Evolutionary conservation across 2,797 vertebrate species (phyloP), one percentile per base, ranked within the genome.

Genomic region (Selene dorsalis): DNA sequence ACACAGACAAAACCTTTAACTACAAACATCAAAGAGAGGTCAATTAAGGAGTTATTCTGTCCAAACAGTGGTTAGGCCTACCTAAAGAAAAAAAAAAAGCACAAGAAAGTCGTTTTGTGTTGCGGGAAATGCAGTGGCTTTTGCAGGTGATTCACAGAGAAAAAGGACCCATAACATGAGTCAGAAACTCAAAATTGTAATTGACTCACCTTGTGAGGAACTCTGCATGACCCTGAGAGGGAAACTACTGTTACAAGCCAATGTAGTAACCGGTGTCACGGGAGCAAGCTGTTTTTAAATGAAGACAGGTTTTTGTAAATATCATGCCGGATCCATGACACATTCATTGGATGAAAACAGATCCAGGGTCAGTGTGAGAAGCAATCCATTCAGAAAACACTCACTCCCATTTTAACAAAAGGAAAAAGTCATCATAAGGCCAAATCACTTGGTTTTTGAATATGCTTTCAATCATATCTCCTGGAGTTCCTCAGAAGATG

Each of bases 1-100:
- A 60, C 70, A 75, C 88, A 93, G 86, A 87, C 79, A 79, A 89
- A 88, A 80, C 69, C 80, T 86, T 89, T 83, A 90, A 92, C 75
- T 64, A 75, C 66, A 73, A 73, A 79, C 88, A 88, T 91, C 84
- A 93, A 93, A 92, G 87, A 20, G 1, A 30, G 66, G 80, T 88
- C 87, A 84, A 89, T 91, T 90, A 88, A 79, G 28, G 74, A 70
- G 80, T 76, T 80, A 77, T 84, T 86, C 77, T 86, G 84, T 81
- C 78, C 82, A 70, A 84, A 88, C 80, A 80, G 85, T 78, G 82
- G 41, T 43, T 43, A 43, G 41, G 14, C 83, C 75, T 52, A 83
- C 62, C 73, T 68, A 32, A 56, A 66, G 62, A 43, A n/a, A 22
- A 43, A 55, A 55, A 16, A 17, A 57, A 58, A 65, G 24, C 35